Conservation (phyloP, 2,888 invertebrate species). For the Hemicrepidius hirtus region DNA sequence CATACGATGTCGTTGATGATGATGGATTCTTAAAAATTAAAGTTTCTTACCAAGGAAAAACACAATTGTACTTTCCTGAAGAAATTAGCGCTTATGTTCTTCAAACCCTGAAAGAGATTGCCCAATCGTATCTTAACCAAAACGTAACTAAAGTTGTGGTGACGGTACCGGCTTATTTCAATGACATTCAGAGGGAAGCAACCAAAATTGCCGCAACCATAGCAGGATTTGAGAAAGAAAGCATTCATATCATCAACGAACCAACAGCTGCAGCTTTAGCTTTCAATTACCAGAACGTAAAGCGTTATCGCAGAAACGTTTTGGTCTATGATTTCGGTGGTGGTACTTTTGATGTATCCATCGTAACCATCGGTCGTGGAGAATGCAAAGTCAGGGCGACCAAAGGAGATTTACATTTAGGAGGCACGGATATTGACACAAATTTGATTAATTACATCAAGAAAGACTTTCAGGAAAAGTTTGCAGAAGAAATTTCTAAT, state of each 20-base stretch:
- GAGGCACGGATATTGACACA: constrained; percentile 61
- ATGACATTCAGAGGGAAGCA: constrained; percentile 58
- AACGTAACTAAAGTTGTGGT: constrained; percentile 56
- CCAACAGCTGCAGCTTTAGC: constrained; percentile 61
- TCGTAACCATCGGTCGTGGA: constrained; percentile 50
- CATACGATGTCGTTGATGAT: constrained; percentile 55
- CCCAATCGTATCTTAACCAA: constrained; percentile 48
- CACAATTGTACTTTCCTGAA: constrained; percentile 49
- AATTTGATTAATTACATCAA: constrained; percentile 54
- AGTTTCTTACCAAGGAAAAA: background rate
- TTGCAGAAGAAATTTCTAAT: constrained; percentile 48
- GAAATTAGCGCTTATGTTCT: constrained; percentile 57
- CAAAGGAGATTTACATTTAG: constrained; percentile 60
- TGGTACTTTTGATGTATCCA: constrained; percentile 61
- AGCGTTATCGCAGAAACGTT: constrained; percentile 48
- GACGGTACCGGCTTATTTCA: constrained; percentile 62
- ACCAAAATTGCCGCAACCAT: constrained; percentile 58
- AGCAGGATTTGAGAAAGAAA: constrained; percentile 54
- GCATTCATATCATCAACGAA: constrained; percentile 58
- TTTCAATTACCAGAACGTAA: constrained; percentile 51
- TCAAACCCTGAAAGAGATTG: constrained; percentile 51
- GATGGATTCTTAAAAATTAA: constrained; percentile 50
- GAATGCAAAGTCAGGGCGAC: constrained; percentile 54
- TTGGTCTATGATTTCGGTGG: constrained; percentile 62
- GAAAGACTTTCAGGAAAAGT: constrained; percentile 45